Evolutionary conservation across 2,888 invertebrate species (phyloP).

Genomic region (Pherbina coryleti): DNA sequence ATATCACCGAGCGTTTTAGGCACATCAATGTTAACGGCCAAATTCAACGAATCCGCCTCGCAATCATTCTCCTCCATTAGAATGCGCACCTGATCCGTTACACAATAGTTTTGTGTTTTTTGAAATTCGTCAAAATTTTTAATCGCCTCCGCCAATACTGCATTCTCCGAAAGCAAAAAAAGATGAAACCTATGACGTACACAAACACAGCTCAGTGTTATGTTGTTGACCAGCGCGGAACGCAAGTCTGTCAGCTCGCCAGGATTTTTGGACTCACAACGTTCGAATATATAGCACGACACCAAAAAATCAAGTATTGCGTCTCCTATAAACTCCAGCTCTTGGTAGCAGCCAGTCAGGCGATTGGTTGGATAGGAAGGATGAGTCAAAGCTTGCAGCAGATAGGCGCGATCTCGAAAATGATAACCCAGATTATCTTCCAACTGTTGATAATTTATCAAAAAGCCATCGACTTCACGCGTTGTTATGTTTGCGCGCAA

Average conservation of each 20-base stretch:
- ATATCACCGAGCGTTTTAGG: constrained; percentile 92
- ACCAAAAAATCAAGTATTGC: constrained; percentile 91
- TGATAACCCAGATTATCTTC: constrained; percentile 79
- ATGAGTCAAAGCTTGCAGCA: constrained; percentile 94
- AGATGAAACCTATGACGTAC: constrained; percentile 89
- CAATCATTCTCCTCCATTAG: constrained; percentile 61
- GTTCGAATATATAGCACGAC: constrained; percentile 88
- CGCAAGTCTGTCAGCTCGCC: constrained; percentile 93
- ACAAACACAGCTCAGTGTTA: constrained; percentile 91
- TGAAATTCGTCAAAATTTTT: constrained; percentile 64
- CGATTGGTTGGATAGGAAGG: constrained; percentile 87
- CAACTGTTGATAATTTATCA: constrained; percentile 70
- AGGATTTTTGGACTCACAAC: constrained; percentile 77
- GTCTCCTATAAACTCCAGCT: constrained; percentile 93
- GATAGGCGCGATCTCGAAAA: constrained; percentile 84
- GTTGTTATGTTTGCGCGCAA: constrained; percentile 64
- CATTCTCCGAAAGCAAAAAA: constrained; percentile 73
- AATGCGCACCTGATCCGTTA: constrained; percentile 65
- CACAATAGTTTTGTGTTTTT: constrained; percentile 58
- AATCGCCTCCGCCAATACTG: constrained; percentile 70
- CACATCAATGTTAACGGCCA: constrained; percentile 86
- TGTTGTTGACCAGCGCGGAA: constrained; percentile 96
- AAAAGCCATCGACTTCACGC: constrained; percentile 70
- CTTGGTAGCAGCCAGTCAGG: constrained; percentile 88
- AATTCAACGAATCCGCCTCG: constrained; percentile 49